These are phyloP conservation scores for Euphydryas editha DNA, from an alignment of 2,888 invertebrate species.

Conservation along the genomic window DNA sequence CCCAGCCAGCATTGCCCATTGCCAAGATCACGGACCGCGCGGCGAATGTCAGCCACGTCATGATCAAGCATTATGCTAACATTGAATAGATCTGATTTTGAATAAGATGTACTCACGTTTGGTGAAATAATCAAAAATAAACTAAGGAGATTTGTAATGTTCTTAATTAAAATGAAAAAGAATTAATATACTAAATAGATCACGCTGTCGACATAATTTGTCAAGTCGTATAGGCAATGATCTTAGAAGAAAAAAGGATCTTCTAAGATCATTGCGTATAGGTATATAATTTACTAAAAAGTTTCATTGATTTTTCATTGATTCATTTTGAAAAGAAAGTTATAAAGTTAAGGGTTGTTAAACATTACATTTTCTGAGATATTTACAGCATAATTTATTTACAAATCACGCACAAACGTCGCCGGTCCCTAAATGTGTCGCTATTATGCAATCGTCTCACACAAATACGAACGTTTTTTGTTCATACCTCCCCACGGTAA, in stretches of 20 bases:
- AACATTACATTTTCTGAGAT: constrained; percentile 34
- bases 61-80: constrained; percentile 77
- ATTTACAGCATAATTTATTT: constrained; percentile 49
- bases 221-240: too few relatives aligned
- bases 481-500: constrained; percentile 71
- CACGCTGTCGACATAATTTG: too few relatives aligned
- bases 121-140: constrained; percentile 43
- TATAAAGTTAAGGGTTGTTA: too few relatives aligned
- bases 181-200: neutral
- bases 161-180: neutral
- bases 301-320: too few relatives aligned
- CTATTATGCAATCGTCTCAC: constrained; percentile 76
- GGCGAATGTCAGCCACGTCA: constrained; percentile 83
- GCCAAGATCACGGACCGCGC: constrained; percentile 85
- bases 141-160: neutral
- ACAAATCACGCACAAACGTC: constrained; percentile 66
- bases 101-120: constrained; percentile 60
- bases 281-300: too few relatives aligned
- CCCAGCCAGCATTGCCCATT: constrained; percentile 82
- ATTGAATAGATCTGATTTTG: constrained; percentile 72
- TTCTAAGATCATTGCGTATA: too few relatives aligned
- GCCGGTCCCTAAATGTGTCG: constrained; percentile 67
- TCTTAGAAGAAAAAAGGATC: too few relatives aligned
- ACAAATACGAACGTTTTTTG: constrained; percentile 68
- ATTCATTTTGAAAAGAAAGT: too few relatives aligned